Base-by-base conservation (phyloP, 2,888 invertebrate genomes). In the Siphlonurus alternatus region DNA sequence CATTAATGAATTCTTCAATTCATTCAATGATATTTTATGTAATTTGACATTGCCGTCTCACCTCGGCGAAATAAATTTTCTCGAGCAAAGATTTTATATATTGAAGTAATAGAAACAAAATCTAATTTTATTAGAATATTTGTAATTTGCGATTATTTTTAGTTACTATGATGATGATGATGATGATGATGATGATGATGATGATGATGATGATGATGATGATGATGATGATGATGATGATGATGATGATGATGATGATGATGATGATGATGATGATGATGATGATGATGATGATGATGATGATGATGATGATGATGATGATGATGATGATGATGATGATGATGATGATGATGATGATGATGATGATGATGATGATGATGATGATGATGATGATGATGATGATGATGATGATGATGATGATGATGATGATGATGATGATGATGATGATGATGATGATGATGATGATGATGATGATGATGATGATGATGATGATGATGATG, bases 241-340 rank as follows among this genome's bases (percentile, higher is more conserved):
- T 61, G 25, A 61, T 61, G 25, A 61, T 61, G 25, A 61, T 61
- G 25, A 61, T 61, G 25, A 61, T 61, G 61, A 61, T 61, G 61
- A 61, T 61, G 61, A 61, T 61, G 61, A 61, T 61, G 61, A 61
- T 61, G 61, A 61, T 61, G 61, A 61, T 61, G 61, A 61, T 61
- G 61, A 61, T 61, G 61, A 61, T 61, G 61, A 61, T 61, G 61
- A 61, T 61, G 61, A 61, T 61, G 61, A 61, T 61, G 61, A 61
- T 61, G 61, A 61, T 61, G 61, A 61, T 61, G 61, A 61, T 61
- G 61, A 61, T 61, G 61, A 61, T 61, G 61, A 61, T 61, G 61
- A 61, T 61, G 61, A 61, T 61, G 61, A 61, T 61, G 61, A 61
- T 61, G 61, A 61, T 61, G 61, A 61, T 61, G 61, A 61, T 61